Percentiles rank a stretch among this genome's conserved stretches.
phyloP scores from a whole-genome alignment of 2,888 invertebrate species.

The Steinernema scapterisci region DNA sequence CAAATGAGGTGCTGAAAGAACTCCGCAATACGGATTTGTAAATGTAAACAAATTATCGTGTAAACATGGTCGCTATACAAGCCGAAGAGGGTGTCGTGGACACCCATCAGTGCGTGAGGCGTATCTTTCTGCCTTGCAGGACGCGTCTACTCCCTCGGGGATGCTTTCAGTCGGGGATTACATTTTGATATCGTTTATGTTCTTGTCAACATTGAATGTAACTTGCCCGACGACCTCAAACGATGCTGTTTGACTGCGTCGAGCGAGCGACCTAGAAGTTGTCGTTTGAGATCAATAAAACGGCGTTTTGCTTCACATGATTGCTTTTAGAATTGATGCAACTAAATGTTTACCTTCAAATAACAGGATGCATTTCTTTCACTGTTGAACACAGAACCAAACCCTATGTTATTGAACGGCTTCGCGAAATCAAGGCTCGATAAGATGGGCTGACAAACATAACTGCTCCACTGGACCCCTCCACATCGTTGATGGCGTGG shows the following conservation, averaged over 20 bases:
- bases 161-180: not conserved
- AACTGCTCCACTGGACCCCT: no score
- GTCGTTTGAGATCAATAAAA: no score
- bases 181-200: constrained; percentile 31
- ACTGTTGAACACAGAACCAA: no score
- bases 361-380: no score
- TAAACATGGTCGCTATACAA: constrained; percentile 13
- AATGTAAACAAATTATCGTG: constrained; percentile 8
- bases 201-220: constrained; percentile 29
- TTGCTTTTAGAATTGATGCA: no score
- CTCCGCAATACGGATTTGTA: not conserved
- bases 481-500: no score
- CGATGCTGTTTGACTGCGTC: not conserved
- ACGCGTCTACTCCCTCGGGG: not conserved
- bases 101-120: not conserved
- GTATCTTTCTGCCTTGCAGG: not conserved
- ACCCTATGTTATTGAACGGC: no score
- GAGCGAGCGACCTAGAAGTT: not conserved
- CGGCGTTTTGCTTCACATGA: no score
- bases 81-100: not conserved
- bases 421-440: no score
- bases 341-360: no score
- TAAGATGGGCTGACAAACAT: no score
- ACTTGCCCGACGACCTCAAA: constrained; percentile 19
- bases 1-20: not conserved